Evolutionary conservation across 2,797 vertebrate genomes (phyloP).

Genomic region (Anas capensis): DNA sequence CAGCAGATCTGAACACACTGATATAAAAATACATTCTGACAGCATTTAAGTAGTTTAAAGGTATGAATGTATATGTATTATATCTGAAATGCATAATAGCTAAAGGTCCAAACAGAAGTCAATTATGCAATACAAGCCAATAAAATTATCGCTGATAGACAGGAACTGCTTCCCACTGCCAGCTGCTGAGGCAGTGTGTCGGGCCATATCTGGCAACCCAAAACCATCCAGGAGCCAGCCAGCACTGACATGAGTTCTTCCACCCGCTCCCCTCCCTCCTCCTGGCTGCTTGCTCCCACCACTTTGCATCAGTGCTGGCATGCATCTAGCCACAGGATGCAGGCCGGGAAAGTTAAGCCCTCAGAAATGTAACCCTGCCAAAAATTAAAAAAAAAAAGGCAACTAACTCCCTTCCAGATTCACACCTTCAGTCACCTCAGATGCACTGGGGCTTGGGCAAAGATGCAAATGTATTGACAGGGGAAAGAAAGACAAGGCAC

Average conservation of each 20-base stretch:
- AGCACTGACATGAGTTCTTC: neutral
- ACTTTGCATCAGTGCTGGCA: neutral
- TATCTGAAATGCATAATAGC: neutral
- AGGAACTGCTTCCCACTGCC: neutral
- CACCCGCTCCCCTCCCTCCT: neutral
- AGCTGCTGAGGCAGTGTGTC: neutral
- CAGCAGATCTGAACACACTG: neutral
- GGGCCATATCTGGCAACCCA: neutral
- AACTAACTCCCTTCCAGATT: neutral
- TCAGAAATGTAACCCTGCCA: neutral
- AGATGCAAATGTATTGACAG: neutral
- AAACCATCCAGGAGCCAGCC: constrained; percentile 1
- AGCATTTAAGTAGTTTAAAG: neutral
- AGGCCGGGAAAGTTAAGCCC: neutral
- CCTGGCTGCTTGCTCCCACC: neutral
- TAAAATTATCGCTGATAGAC: neutral
- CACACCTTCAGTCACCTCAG: neutral
- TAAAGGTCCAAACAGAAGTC: neutral
- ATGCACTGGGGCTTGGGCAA: neutral
- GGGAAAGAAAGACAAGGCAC: neutral
- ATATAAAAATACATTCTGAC: neutral
- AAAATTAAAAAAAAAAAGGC: neutral
- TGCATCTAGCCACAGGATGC: neutral
- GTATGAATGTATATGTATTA: neutral
- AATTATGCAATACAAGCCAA: neutral